These are phyloP conservation scores for Drosophila ambigua DNA, from an alignment of 1,140 invertebrate genomes.

Conservation along the genomic window DNA sequence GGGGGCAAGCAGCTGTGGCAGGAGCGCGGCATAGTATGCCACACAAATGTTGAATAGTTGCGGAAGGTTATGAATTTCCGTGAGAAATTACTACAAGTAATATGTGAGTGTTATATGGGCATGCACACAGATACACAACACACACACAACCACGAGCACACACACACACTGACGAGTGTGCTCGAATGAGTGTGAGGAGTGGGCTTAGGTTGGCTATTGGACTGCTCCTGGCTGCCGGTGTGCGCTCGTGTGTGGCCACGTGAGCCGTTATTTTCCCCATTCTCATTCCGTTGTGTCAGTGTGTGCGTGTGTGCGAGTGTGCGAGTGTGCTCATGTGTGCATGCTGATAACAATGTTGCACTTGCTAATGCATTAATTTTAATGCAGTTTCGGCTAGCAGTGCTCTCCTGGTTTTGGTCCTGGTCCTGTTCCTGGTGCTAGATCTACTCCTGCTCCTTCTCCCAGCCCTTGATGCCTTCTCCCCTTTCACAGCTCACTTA, in stretches of 20 bases:
- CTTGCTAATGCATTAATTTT: conserved; percentile 82
- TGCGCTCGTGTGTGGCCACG: conserved; percentile 74
- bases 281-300: neutral
- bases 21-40: conserved; percentile 71
- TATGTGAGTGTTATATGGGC: conserved; percentile 73
- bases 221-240: conserved; percentile 22
- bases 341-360: conserved; percentile 79
- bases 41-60: conserved; percentile 82
- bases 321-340: conserved; percentile 75
- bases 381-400: conserved; percentile 67
- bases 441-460: neutral
- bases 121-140: conserved; percentile 20
- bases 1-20: conserved; percentile 8
- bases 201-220: neutral
- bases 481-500: conserved; percentile 59
- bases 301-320: conserved; percentile 11
- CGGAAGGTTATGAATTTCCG: conserved; percentile 82
- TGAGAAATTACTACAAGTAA: conserved; percentile 83
- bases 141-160: conserved; percentile 1
- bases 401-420: conserved; percentile 10
- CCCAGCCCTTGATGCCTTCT: neutral
- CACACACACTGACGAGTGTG: neutral
- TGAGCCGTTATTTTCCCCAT: conserved; percentile 47
- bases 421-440: conserved; percentile 29
- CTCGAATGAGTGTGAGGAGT: neutral